These are phyloP conservation scores for Heliornis fulica DNA, from an alignment of 2,113 vertebrate species.

Conservation along the genomic window DNA sequence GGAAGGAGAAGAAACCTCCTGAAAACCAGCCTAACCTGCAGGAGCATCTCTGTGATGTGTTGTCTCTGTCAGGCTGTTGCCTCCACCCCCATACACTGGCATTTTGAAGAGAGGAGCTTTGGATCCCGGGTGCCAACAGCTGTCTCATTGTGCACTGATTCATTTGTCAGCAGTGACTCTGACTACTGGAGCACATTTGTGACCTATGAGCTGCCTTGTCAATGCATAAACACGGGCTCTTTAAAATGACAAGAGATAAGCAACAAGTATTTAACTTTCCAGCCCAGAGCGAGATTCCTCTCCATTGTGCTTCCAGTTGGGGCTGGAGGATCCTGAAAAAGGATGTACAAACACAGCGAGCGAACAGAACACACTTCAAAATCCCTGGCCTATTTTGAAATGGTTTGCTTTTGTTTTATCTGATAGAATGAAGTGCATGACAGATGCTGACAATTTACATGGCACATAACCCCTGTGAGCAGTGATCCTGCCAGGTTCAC, in stretches of 20 bases:
- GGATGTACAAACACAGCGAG: not conserved
- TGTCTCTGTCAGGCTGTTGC: not conserved
- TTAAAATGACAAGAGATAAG: not conserved
- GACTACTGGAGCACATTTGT: not conserved
- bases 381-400: not conserved
- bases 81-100: accelerated
- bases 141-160: not conserved
- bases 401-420: not conserved
- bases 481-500: not conserved
- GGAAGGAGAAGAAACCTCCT: not conserved
- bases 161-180: not conserved
- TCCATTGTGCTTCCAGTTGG: not conserved
- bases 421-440: accelerated
- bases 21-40: not conserved
- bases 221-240: not conserved
- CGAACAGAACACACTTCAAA: not conserved
- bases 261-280: not conserved
- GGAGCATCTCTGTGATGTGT: not conserved
- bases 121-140: not conserved
- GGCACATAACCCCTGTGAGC: not conserved
- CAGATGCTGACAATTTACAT: not conserved
- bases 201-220: not conserved
- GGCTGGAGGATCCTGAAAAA: not conserved
- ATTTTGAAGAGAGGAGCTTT: not conserved
- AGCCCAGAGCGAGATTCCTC: not conserved